Conservation (phyloP, 1,140 invertebrate genomes). For the Macrotrachela quadricornifera region DNA sequence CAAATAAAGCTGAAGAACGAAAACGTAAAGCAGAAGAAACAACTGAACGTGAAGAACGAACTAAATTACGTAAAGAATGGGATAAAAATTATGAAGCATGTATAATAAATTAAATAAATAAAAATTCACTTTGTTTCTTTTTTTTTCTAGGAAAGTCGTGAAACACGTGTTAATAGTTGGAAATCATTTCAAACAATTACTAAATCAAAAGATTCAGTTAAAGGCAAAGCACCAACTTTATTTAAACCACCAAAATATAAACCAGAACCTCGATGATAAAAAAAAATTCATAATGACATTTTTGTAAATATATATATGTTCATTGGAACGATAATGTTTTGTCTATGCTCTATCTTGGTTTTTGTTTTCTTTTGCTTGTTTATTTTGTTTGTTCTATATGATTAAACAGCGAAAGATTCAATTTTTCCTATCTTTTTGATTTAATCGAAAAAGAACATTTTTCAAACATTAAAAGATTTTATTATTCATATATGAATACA, state of each 20-base stretch:
- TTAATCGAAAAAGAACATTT: no score
- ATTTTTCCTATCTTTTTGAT: no score
- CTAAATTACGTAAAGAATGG: slow-evolving; percentile 74
- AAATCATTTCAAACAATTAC: slow-evolving; percentile 1
- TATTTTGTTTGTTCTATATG: no score
- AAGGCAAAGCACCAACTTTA: not conserved
- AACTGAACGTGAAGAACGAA: slow-evolving; percentile 67
- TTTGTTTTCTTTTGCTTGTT: no score
- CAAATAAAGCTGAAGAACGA: slow-evolving; percentile 65
- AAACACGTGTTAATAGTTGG: slow-evolving; percentile 5
- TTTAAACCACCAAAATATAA: slow-evolving; percentile 7
- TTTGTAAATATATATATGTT: no score
- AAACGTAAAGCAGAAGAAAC: slow-evolving; percentile 83
- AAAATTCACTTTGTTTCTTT: not conserved
- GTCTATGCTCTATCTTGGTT: no score
- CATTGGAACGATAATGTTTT: no score
- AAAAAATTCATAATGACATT: not conserved
- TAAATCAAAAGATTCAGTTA: not conserved
- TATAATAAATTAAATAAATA: not conserved
- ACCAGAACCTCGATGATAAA: slow-evolving; percentile 2
- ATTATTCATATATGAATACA: no score
- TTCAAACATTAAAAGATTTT: no score
- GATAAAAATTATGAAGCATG: slow-evolving; percentile 76
- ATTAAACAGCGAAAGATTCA: no score
- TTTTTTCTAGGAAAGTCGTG: not conserved